Evolutionary conservation across 2,888 invertebrate genomes (phyloP).

Genomic region (Drosophila formosana): DNA sequence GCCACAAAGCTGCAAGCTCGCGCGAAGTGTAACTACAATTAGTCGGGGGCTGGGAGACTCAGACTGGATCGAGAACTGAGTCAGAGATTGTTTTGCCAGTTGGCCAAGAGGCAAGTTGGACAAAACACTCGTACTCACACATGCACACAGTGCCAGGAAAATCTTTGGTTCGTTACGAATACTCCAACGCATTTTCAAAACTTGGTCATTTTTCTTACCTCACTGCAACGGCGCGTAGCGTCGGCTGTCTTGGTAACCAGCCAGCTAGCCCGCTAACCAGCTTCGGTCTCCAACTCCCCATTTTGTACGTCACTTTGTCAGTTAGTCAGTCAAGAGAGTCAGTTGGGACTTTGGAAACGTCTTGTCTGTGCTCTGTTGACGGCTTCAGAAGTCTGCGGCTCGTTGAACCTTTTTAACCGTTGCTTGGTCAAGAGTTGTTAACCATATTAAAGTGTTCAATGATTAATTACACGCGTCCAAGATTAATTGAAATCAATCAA

Average conservation of each 20-base stretch:
- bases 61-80: constrained; percentile 5
- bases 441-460: constrained; percentile 85
- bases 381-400: constrained; percentile 61
- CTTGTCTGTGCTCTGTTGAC: constrained; percentile 50
- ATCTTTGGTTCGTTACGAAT: constrained; percentile 53
- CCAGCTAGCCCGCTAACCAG: neutral
- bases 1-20: constrained; percentile 52
- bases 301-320: constrained; percentile 60
- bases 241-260: constrained; percentile 65
- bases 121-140: constrained; percentile 23
- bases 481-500: constrained; percentile 86
- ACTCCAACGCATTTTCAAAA: constrained; percentile 81
- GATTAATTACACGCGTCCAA: constrained; percentile 85
- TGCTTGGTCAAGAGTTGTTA: constrained; percentile 84
- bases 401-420: constrained; percentile 84
- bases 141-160: constrained; percentile 49
- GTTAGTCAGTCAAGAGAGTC: constrained; percentile 13
- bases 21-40: constrained; percentile 78
- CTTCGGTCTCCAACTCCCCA: constrained; percentile 27
- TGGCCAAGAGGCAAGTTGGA: constrained; percentile 45
- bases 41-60: constrained; percentile 60
- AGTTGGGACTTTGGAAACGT: constrained; percentile 42
- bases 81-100: constrained; percentile 32
- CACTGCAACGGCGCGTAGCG: constrained; percentile 19
- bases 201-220: constrained; percentile 71